Base-by-base conservation (phyloP, 1,140 invertebrate genomes). In the Leptonema lineaticorne region DNA sequence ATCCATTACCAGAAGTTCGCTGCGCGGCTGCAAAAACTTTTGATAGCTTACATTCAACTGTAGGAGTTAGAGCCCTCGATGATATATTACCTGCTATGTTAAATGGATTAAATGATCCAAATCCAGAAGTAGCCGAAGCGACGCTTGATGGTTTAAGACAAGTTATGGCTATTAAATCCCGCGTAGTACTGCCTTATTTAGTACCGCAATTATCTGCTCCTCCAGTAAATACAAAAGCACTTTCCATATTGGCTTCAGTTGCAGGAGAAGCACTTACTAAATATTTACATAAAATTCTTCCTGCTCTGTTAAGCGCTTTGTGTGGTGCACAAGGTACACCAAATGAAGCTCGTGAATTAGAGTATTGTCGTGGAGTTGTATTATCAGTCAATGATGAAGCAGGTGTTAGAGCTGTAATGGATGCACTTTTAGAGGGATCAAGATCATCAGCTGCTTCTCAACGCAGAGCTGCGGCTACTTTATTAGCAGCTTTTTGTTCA, bases 11-110 rank as follows among this genome's bases (percentile, higher is more conserved):
- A 1, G 93, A 96, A 83, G 96, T 99, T 7, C 84, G 97, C 53
- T 85, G 91, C 79, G 96, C 96, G 20, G 97, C 97, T 5, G 96
- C 97, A 6, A 92, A 94, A 75, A 97, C 97, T 0, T 99, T 99
- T 80, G 96, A 98, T 75, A 93, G 92, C 75, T 85, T 99, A 41
- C 96, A 99, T 84, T 88, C 89, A 30, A 98, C 94, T 30, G 95
- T 99, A 29, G 97, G 97, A 45, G 87, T 90, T 29, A 86, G 94
- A 74, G 97, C 97, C 28, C 82, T 99, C n/a, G 97, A 99, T 82
- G 97, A 99, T 76, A 98, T 99, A 79, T 80, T 99, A 59, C 94
- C 96, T 53, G 86, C 88, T 62, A 91, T 99, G 86, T 83, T 99
- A 67, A 88, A 90, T 20, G 89, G 93, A 73, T 78, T 98, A 75